Evolutionary conservation across 2,797 vertebrate genomes (phyloP).

Genomic region (Eulemur albifrons): DNA sequence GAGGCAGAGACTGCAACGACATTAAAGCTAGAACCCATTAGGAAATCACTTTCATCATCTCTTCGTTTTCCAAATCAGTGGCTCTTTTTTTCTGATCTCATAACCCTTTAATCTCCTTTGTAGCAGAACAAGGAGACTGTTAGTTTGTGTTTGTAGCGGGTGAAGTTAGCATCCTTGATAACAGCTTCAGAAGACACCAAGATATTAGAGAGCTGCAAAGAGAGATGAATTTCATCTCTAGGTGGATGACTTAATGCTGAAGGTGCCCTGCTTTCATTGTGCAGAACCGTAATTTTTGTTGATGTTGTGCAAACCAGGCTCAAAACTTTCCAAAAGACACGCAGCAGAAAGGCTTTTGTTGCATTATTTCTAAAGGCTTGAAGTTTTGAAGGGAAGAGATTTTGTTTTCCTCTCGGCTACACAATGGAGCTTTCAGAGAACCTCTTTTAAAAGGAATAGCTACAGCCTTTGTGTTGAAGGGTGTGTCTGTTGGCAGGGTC

Average conservation of each 20-base stretch:
- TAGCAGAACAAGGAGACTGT: constrained; percentile 62
- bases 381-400: constrained; percentile 79
- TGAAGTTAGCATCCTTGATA: constrained; percentile 68
- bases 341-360: constrained; percentile 74
- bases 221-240: constrained; percentile 26
- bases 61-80: constrained; percentile 69
- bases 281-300: constrained; percentile 42
- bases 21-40: constrained; percentile 79
- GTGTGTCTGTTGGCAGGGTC: constrained; percentile 95
- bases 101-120: constrained; percentile 74
- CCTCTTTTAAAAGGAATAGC: constrained; percentile 94
- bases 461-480: constrained; percentile 94
- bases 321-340: constrained; percentile 75
- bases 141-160: constrained; percentile 68
- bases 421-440: constrained; percentile 93
- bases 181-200: constrained; percentile 57
- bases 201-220: constrained; percentile 28
- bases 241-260: constrained; percentile 48
- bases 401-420: constrained; percentile 82
- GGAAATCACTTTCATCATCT: constrained; percentile 70
- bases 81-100: constrained; percentile 55
- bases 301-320: constrained; percentile 59
- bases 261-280: constrained; percentile 56
- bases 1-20: constrained; percentile 56
- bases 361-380: constrained; percentile 80